These are phyloP conservation scores for Helleia helle DNA, from an alignment of 2,888 invertebrate genomes.

Conservation along the genomic window DNA sequence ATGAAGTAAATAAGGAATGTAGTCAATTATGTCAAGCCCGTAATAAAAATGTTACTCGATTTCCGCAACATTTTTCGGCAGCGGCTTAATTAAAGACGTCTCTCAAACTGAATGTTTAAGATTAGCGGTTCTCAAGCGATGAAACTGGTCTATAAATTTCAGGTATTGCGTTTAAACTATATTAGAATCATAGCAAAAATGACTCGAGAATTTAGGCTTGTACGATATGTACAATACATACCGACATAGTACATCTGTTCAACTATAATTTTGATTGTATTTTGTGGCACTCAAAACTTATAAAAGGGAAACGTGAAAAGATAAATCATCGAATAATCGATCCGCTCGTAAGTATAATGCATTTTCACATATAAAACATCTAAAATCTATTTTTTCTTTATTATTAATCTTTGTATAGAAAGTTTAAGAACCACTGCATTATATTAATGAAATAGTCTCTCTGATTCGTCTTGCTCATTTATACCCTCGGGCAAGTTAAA, in stretches of 20 bases:
- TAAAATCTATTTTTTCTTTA: no score
- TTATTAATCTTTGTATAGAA: no score
- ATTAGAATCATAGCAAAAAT: not conserved
- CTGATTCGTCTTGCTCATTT: constrained; percentile 1
- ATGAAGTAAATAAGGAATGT: not conserved
- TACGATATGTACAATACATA: no score
- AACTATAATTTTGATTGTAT: no score
- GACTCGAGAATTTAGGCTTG: not conserved
- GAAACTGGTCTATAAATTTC: no score
- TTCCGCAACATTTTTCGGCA: not conserved
- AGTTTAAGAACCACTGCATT: not conserved
- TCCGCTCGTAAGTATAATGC: no score
- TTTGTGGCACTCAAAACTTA: no score
- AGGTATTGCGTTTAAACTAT: no score
- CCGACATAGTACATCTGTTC: no score
- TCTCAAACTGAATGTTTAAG: not conserved
- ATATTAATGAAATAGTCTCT: constrained; percentile 2
- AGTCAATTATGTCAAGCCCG: not conserved
- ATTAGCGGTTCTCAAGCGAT: not conserved
- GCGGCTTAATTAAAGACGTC: constrained; percentile 3
- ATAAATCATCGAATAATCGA: no score
- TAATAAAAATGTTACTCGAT: constrained; percentile 4
- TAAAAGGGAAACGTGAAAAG: no score
- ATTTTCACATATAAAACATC: no score
- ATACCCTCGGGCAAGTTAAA: not conserved